Base-by-base conservation (phyloP, 2,888 invertebrate species). In the Drosophila imparisetae region DNA sequence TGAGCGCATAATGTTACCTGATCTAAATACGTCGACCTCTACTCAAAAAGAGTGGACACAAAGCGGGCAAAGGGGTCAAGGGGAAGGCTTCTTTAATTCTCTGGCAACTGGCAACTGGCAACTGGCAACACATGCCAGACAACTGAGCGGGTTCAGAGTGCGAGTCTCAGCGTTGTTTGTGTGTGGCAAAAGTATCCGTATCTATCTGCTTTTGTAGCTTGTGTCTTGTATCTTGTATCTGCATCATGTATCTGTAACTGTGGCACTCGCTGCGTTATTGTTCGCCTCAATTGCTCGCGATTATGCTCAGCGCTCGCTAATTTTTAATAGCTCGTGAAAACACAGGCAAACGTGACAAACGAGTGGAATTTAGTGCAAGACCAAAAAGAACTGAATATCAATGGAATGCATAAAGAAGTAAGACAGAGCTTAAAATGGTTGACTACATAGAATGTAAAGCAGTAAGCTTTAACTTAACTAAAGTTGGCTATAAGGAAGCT, bases 241-340 rank as follows among this genome's bases (percentile, higher is more conserved):
- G 49, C 36, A 59, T 54, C 38, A 64, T 69, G 61, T n/a, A 63
- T 40, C 42, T 76, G 54, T 40, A 50, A 50, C 62, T 72, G 69
- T 62, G 65, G 66, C 69, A 60, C 63, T 79, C 60, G 75, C 75
- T 66, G 59, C 40, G 36, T 62, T 58, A 67, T 58, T 55, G 24
- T 60, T 52, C 64, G 61, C 59, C 18, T 69, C 80, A 86, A 88
- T 86, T 86, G 80, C 75, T 66, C 65, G 77, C 66, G 75, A 78
- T 85, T 73, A 72, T 82, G 81, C 50, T 53, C 57, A 42, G 24
- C 42, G 59, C 55, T 58, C 21, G 68, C 53, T 53, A 86, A 88
- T 86, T 75, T 78, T 80, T 86, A 88, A 86, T 86, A 83, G 58
- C 69, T 76, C 85, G 83, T 86, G 88, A 78, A 88, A 81, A 73